phyloP scores from a whole-genome alignment of 2,888 invertebrate genomes.

The Ceraclea dissimilis region DNA sequence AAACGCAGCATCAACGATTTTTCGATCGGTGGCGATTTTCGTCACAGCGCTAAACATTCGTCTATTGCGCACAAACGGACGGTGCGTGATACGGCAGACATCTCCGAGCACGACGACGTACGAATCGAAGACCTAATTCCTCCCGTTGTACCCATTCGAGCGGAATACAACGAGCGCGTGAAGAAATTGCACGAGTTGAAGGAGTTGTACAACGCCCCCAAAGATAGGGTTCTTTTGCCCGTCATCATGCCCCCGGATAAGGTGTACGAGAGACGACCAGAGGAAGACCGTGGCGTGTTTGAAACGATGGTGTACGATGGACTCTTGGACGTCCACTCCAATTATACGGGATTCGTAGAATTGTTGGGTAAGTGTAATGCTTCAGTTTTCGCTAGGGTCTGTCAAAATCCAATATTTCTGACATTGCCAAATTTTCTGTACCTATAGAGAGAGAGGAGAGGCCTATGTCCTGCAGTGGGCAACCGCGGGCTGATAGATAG shows the following conservation, averaged over 20 bases:
- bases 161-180: constrained; percentile 7
- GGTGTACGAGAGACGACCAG: background rate
- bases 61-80: background rate
- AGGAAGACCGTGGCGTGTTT: constrained; percentile 3
- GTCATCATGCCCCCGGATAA: background rate
- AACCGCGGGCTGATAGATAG: no score
- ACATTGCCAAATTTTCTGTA: no score
- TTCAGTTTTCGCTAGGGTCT: no score
- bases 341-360: constrained; percentile 82
- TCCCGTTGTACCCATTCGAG: background rate
- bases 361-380: constrained; percentile 70
- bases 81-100: background rate
- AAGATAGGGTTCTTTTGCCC: background rate
- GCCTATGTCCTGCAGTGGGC: no score
- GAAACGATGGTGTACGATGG: constrained; percentile 50
- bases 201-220: background rate
- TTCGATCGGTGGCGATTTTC: background rate
- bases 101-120: background rate
- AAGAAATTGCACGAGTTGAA: constrained; percentile 8
- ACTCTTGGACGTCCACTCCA: constrained; percentile 63
- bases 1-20: background rate
- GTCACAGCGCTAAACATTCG: background rate
- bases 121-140: background rate
- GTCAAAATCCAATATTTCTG: no score
- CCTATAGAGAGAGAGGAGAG: no score